phyloP scores from a whole-genome alignment of 2,797 vertebrate species.

The Characodon lateralis region DNA sequence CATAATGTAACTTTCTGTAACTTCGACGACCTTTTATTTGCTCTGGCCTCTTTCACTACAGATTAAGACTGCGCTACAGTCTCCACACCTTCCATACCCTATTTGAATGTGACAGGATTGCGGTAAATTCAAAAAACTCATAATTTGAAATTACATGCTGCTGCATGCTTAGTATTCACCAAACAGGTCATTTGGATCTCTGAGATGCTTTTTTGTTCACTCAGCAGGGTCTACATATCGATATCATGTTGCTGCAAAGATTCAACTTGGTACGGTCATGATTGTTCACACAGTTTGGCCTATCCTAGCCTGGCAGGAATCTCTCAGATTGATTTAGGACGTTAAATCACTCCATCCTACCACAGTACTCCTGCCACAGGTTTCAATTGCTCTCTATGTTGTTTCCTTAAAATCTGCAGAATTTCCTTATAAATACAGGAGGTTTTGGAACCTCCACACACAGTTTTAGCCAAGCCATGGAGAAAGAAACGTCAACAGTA shows the following conservation, averaged over 20 bases:
- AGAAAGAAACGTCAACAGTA: neutral
- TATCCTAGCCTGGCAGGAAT: too few species aligned
- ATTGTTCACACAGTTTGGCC: neutral
- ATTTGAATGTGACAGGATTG: too few species aligned
- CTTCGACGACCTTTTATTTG: too few species aligned
- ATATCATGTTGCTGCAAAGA: neutral
- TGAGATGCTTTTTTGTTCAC: neutral
- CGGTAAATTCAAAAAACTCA: too few species aligned
- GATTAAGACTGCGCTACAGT: too few species aligned
- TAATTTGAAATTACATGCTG: neutral
- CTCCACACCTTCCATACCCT: too few species aligned
- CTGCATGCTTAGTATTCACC: too few species aligned
- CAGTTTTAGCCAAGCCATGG: neutral
- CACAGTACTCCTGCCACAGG: neutral
- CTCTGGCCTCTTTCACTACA: too few species aligned
- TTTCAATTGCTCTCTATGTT: neutral
- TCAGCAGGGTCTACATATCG: neutral
- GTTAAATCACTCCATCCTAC: neutral
- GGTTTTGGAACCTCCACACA: neutral
- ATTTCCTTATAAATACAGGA: neutral
- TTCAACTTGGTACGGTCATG: neutral
- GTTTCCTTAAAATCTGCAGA: neutral
- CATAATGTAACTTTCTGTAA: too few species aligned
- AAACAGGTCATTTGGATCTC: neutral
- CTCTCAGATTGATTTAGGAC: neutral